Conservation (phyloP, 2,888 invertebrate genomes). For the Cosmopolites sordidus region DNA sequence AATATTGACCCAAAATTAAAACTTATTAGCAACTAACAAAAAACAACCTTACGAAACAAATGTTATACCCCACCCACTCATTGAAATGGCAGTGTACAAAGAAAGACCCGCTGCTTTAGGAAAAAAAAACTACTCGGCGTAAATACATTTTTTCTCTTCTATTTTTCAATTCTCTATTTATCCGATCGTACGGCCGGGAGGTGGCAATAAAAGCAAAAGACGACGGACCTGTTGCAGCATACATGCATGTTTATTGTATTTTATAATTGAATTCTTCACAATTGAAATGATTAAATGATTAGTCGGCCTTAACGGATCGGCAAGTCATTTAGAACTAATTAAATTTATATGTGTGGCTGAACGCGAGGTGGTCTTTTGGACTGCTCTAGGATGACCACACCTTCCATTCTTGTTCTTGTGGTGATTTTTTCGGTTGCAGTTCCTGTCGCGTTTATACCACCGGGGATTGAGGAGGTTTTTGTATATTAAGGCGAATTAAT, state of each 20-base stretch:
- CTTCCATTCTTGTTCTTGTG: conserved; percentile 15
- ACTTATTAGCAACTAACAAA: too few relatives aligned
- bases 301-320: conserved; percentile 37
- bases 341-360: conserved; percentile 44
- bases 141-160: neutral
- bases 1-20: too few relatives aligned
- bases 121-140: neutral
- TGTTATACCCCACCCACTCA: neutral
- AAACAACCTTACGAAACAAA: neutral
- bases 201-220: conserved; percentile 16
- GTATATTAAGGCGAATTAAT: too few relatives aligned
- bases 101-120: neutral
- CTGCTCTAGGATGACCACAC: conserved; percentile 21
- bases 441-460: neutral
- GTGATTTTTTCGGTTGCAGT: conserved; percentile 4
- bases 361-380: conserved; percentile 24
- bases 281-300: conserved; percentile 38
- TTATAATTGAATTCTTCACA: conserved; percentile 47
- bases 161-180: conserved; percentile 11
- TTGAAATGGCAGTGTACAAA: too few relatives aligned
- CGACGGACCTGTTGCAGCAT: conserved; percentile 31
- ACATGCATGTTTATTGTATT: conserved; percentile 42
- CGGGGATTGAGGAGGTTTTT: too few relatives aligned
- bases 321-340: conserved; percentile 48
- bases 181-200: conserved; percentile 10